Evolutionary conservation across 2,797 vertebrate species (phyloP).

Genomic region (Sternotherus odoratus): DNA sequence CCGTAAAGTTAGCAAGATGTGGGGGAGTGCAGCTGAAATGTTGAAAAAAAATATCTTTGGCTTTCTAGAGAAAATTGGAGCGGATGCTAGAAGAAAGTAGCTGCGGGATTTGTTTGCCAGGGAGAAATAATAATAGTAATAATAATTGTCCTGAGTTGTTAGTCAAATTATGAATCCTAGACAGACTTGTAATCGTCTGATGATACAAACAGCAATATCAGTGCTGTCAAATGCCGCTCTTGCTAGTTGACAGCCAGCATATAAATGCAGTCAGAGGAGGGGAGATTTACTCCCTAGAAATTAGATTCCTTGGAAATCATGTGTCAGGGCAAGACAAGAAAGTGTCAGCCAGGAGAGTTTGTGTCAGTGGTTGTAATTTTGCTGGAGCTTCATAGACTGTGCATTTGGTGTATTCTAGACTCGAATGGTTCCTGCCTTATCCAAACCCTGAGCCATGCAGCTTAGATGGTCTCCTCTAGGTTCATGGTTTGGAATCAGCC

Average conservation of each 20-base stretch:
- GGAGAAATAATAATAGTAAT: constrained; percentile 73
- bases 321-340: constrained; percentile 22
- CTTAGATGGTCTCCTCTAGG: background rate
- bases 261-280: constrained; percentile 38
- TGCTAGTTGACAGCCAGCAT: constrained; percentile 57
- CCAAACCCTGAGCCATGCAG: background rate
- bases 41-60: constrained; percentile 69
- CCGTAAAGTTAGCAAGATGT: constrained; percentile 82
- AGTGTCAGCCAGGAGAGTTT: background rate
- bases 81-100: constrained; percentile 69
- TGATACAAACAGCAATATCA: constrained; percentile 62
- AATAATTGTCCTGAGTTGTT: constrained; percentile 77
- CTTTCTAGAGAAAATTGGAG: constrained; percentile 77
- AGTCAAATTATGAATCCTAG: constrained; percentile 77
- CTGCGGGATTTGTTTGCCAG: constrained; percentile 80
- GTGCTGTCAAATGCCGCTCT: constrained; percentile 63
- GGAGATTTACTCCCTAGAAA: constrained; percentile 50
- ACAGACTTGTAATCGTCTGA: constrained; percentile 74
- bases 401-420: background rate
- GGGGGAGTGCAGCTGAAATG: constrained; percentile 77
- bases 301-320: constrained; percentile 32
- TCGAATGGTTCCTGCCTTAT: background rate
- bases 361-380: background rate
- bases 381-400: background rate
- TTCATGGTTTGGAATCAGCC: background rate